Base-by-base conservation (phyloP, 2,113 vertebrate species). In the Bujurquina vittata region DNA sequence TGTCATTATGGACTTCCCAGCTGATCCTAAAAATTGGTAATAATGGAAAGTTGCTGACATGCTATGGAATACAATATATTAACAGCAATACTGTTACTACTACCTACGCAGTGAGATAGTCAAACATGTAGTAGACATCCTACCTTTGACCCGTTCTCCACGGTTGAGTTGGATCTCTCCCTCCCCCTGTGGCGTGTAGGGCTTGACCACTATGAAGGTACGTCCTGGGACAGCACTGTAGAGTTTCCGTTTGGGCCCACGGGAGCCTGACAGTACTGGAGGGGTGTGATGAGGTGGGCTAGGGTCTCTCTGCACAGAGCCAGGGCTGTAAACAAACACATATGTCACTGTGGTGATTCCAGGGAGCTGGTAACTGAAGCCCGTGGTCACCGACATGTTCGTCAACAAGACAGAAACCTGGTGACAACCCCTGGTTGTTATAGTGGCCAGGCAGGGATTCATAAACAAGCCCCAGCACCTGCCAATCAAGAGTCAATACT, bases 241-340 rank as follows among this genome's bases (percentile, higher is more conserved):
- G 95, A 98, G 97, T 96, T 98, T 98, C 91, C 97, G 95, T 90
- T 98, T 98, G 94, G 97, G 97, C 89, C 97, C 97, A 29, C 96
- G 96, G 85, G 96, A 95, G 76, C 94, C 94, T 23, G 95, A 91
- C 86, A 96, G 95, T 40, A 95, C 94, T 35, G 95, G 94, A 73
- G 96, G 95, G 7, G 93, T 93, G 86, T 94, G 95, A 65, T 95
- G 96, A 22, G 94, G 95, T 89, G 96, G 94, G 91, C 96, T 96
- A 74, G 95, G 93, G 84, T 96, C 96, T 85, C 95, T 94, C 87
- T 95, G 95, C 84, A 96, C 95, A 79, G 95, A 94, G 86, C 96
- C 96, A 52, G 97, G 97, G 97, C 97, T 98, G 97, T 97, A 98
- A 96, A 97, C 97, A 96, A 98, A 98, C 93, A 98, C 97, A 96